A percentile compares a stretch with the other conserved stretches of the same genome.
Conservation (phyloP, 2,113 vertebrate species). For the Aspidoscelis tigris region DNA sequence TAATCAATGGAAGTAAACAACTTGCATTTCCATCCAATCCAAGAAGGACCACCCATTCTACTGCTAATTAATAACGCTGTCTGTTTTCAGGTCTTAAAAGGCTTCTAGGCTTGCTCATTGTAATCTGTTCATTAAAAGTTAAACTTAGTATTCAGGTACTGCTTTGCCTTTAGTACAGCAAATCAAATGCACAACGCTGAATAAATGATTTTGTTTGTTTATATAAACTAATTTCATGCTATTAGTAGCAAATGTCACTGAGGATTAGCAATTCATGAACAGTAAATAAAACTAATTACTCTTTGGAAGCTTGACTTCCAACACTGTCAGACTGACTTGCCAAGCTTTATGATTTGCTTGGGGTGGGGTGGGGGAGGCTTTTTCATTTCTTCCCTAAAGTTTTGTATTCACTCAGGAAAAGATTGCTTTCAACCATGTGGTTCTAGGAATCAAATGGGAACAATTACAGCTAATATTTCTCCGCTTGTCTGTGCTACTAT, state of each 20-base stretch:
- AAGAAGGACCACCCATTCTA: constrained; percentile 5
- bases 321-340: constrained; percentile 48
- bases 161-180: neutral
- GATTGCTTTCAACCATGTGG: neutral
- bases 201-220: constrained; percentile 48
- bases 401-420: constrained; percentile 40
- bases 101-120: neutral
- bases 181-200: constrained; percentile 43
- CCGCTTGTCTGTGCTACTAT: too few relatives aligned
- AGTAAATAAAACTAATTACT: constrained; percentile 49
- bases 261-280: constrained; percentile 33
- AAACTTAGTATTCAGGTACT: constrained; percentile 26
- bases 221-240: constrained; percentile 27
- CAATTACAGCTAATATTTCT: neutral
- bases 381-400: constrained; percentile 32
- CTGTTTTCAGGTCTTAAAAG: neutral
- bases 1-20: neutral
- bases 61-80: neutral
- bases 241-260: constrained; percentile 40
- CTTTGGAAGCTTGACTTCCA: constrained; percentile 47
- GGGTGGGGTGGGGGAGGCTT: neutral
- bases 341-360: constrained; percentile 37
- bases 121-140: constrained; percentile 25
- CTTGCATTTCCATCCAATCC: constrained; percentile 8
- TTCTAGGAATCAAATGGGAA: neutral